Percentiles rank a stretch among this genome's conserved stretches.
phyloP scores from a whole-genome alignment of 2,888 invertebrate genomes.

The Troides oblongomaculatus region DNA sequence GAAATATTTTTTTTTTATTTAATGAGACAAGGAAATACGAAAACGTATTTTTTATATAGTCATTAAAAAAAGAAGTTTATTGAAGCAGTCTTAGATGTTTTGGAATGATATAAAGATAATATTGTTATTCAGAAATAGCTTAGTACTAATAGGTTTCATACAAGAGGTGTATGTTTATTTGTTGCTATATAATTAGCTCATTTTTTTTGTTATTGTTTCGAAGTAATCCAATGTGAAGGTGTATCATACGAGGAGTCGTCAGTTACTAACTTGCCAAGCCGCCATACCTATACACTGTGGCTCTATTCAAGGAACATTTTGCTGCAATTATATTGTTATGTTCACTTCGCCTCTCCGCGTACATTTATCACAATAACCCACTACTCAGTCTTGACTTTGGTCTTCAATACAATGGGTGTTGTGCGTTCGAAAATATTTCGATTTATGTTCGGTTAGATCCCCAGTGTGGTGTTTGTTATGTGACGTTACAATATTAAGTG shows the following conservation, averaged over 20 bases:
- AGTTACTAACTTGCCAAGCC: conserved; percentile 28
- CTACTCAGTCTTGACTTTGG: conserved; percentile 70
- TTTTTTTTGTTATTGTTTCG: neutral
- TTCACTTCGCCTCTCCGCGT: conserved; percentile 66
- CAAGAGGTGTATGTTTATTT: too few relatives aligned
- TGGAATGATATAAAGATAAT: too few relatives aligned
- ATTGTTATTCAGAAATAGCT: too few relatives aligned
- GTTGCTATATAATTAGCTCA: neutral
- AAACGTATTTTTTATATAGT: too few relatives aligned
- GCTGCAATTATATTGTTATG: conserved; percentile 78
- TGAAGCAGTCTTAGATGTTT: too few relatives aligned
- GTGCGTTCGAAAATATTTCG: conserved; percentile 43
- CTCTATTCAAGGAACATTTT: conserved; percentile 77
- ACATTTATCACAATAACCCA: conserved; percentile 68
- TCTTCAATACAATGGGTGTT: conserved; percentile 67
- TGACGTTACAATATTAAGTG: conserved; percentile 36
- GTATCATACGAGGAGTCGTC: conserved; percentile 12
- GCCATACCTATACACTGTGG: conserved; percentile 38
- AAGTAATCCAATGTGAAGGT: conserved; percentile 6
- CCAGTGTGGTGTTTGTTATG: conserved; percentile 38
- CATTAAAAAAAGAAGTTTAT: too few relatives aligned
- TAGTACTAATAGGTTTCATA: too few relatives aligned
- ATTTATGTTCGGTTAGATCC: conserved; percentile 41
- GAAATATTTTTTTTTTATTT: too few relatives aligned
- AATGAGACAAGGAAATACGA: too few relatives aligned